phyloP scores from a whole-genome alignment of 2,888 invertebrate genomes.

The Lutraria lutraria region DNA sequence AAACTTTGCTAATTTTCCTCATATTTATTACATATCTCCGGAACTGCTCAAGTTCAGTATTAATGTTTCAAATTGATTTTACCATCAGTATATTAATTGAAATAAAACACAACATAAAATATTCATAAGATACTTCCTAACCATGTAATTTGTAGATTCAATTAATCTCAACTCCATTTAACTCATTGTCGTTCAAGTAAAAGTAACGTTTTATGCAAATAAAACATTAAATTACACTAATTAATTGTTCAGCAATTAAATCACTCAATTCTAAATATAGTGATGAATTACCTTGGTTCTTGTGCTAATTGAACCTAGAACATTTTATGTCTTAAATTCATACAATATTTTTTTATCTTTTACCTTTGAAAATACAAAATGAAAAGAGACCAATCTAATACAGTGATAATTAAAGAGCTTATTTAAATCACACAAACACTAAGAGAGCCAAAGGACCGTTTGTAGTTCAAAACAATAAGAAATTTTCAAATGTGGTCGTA shows the following conservation, averaged over 20 bases:
- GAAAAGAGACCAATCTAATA: neutral
- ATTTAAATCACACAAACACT: neutral
- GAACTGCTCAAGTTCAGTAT: neutral
- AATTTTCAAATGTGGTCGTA: neutral
- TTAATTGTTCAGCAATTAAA: neutral
- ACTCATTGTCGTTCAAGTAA: neutral
- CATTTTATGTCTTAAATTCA: neutral
- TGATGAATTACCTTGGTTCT: neutral
- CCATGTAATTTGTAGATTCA: constrained; percentile 1
- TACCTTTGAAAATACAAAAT: neutral
- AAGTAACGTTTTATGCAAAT: constrained; percentile 3
- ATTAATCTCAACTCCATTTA: neutral
- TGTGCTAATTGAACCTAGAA: neutral
- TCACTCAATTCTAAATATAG: neutral
- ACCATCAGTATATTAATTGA: neutral
- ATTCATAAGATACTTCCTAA: neutral
- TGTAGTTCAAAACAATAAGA: constrained; percentile 3
- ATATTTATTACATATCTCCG: too few species aligned
- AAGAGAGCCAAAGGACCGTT: neutral
- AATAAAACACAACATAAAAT: neutral
- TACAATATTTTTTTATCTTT: neutral
- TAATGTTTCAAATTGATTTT: constrained; percentile 6
- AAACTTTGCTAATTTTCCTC: too few species aligned
- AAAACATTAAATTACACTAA: neutral
- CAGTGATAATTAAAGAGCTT: neutral